These are phyloP conservation scores for Rhizoglyphus robini DNA, from an alignment of 1,140 invertebrate genomes.

Conservation along the genomic window DNA sequence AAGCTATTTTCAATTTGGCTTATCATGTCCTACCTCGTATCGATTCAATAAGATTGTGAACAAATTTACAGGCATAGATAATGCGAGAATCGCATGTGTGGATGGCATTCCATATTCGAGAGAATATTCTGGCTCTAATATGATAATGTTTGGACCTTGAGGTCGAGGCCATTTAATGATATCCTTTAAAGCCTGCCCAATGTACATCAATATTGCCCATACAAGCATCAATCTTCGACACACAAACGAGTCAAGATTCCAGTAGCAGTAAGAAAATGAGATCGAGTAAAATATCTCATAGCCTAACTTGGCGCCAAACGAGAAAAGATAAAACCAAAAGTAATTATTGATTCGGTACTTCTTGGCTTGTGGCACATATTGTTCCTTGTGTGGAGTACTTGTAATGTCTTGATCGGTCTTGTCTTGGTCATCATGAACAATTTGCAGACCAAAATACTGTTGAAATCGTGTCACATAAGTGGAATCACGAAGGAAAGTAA, in stretches of 20 bases:
- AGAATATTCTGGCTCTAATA: conserved; percentile 68
- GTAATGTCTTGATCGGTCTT: conserved; percentile 17
- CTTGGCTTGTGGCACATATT: not conserved
- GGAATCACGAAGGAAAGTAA: conserved; percentile 43
- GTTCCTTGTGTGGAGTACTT: not conserved
- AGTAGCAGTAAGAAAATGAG: conserved; percentile 79
- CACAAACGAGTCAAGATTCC: conserved; percentile 74
- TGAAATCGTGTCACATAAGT: conserved; percentile 53
- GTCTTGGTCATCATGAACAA: conserved; percentile 4
- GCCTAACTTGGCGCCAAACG: conserved; percentile 63
- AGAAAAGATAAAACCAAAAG: conserved; percentile 73
- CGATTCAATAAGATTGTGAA: conserved; percentile 59
- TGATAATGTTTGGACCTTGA: conserved; percentile 57
- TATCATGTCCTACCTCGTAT: conserved; percentile 54
- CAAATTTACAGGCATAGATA: conserved; percentile 69
- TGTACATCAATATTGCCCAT: conserved; percentile 71
- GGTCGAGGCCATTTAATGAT: conserved; percentile 70
- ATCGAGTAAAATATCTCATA: conserved; percentile 75
- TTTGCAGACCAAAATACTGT: conserved; percentile 49
- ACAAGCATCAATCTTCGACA: conserved; percentile 61
- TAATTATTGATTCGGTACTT: conserved; percentile 51
- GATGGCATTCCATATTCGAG: conserved; percentile 86
- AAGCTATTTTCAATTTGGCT: too few species aligned
- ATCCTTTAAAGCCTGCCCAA: conserved; percentile 74
- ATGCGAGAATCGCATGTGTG: conserved; percentile 78